phyloP scores from a whole-genome alignment of 2,888 invertebrate genomes.

The Patella ulyssiponensis region DNA sequence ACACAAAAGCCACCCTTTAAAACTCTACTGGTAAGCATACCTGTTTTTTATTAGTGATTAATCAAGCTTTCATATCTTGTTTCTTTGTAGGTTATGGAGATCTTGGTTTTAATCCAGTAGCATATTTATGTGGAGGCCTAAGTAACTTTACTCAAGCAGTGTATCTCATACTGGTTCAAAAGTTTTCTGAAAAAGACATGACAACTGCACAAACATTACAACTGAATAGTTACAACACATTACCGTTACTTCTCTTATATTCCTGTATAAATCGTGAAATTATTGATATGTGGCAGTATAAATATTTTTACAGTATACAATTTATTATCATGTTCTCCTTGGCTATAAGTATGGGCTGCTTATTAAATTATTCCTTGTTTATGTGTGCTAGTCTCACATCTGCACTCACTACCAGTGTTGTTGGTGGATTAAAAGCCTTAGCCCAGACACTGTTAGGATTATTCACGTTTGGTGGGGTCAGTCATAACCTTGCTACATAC shows the following conservation, averaged over 20 bases:
- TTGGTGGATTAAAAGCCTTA: constrained; percentile 72
- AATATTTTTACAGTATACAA: constrained; percentile 36
- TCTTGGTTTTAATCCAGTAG: constrained; percentile 67
- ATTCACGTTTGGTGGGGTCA: constrained; percentile 73
- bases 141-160: constrained; percentile 73
- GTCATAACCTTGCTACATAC: constrained; percentile 63
- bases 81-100: constrained; percentile 71
- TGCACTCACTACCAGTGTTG: constrained; percentile 73
- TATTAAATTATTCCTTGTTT: constrained; percentile 73
- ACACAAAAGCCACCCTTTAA: too few species aligned
- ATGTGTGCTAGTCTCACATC: constrained; percentile 73
- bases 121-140: constrained; percentile 69
- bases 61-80: neutral
- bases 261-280: constrained; percentile 61
- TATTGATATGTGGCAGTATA: constrained; percentile 36
- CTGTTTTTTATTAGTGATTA: too few species aligned
- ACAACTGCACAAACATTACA: constrained; percentile 70
- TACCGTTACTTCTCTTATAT: constrained; percentile 65
- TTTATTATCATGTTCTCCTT: constrained; percentile 66
- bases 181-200: constrained; percentile 62
- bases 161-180: constrained; percentile 73
- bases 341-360: constrained; percentile 65
- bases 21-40: too few species aligned
- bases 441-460: constrained; percentile 72
- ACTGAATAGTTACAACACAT: constrained; percentile 71